Evolutionary conservation across 2,113 vertebrate species (phyloP).

Genomic region (Pituophis catenifer): DNA sequence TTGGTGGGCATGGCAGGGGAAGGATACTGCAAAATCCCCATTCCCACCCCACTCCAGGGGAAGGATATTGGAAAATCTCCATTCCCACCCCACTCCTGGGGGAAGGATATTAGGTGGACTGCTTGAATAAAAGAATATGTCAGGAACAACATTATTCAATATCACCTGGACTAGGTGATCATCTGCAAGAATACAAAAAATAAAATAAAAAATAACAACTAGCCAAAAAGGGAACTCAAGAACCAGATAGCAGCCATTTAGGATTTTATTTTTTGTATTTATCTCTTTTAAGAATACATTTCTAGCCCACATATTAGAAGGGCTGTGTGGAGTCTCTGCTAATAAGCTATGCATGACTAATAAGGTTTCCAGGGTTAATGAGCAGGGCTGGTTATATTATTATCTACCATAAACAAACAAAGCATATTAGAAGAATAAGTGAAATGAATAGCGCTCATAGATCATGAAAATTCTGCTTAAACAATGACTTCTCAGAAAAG

Average conservation of each 20-base stretch:
- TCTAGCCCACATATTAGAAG: background rate
- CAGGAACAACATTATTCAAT: background rate
- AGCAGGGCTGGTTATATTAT: background rate
- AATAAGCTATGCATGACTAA: background rate
- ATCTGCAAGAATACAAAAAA: background rate
- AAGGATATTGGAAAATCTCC: too few species aligned
- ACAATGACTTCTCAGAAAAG: background rate
- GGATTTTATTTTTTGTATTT: background rate
- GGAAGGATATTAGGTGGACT: too few species aligned
- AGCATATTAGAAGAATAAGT: background rate
- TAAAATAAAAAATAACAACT: too few species aligned
- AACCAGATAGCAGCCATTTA: background rate
- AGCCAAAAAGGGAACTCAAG: too few species aligned
- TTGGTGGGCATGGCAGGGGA: too few species aligned
- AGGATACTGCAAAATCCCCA: too few species aligned
- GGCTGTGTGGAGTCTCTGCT: background rate
- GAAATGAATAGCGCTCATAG: background rate
- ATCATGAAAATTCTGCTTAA: background rate
- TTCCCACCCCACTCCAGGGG: too few species aligned
- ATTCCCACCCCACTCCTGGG: too few species aligned
- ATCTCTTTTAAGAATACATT: background rate
- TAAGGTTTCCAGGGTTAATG: background rate
- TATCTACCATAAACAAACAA: background rate
- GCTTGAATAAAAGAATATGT: background rate
- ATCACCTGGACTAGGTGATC: background rate